Conservation (phyloP, 2,888 invertebrate genomes). For the Salticus scenicus region DNA sequence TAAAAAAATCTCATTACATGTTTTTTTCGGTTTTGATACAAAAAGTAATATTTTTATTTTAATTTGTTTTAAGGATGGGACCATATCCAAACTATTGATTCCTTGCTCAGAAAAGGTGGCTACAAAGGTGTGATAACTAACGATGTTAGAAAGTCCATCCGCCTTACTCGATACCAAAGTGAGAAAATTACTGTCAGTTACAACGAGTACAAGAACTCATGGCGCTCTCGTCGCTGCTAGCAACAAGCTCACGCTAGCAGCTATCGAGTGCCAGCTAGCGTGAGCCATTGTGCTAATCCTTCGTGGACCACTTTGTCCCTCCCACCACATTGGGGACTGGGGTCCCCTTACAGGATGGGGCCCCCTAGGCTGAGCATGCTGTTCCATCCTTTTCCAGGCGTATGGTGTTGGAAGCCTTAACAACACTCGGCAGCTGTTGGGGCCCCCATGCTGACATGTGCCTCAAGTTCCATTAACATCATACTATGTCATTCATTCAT, state of each 20-base stretch:
- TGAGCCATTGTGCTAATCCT: conserved; percentile 48
- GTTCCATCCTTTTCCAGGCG: conserved; percentile 46
- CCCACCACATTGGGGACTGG: conserved; percentile 24
- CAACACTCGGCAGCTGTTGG: conserved; percentile 26
- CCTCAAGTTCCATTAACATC: conserved; percentile 64
- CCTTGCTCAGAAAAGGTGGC: conserved; percentile 96
- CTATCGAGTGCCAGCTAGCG: conserved; percentile 63
- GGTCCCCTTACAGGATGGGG: conserved; percentile 41
- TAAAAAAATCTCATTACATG: too few relatives aligned
- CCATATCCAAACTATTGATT: conserved; percentile 98
- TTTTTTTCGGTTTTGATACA: too few relatives aligned
- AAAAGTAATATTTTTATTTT: too few relatives aligned
- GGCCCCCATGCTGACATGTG: conserved; percentile 43
- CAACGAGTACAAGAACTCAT: conserved; percentile 81
- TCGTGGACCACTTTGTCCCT: conserved; percentile 38
- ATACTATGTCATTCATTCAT: conserved; percentile 58
- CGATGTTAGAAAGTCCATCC: conserved; percentile 90
- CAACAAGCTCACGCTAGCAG: conserved; percentile 68
- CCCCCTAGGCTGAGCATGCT: conserved; percentile 28
- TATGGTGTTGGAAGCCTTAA: conserved; percentile 61
- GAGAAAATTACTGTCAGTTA: conserved; percentile 94
- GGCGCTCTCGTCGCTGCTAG: conserved; percentile 68
- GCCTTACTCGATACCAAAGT: conserved; percentile 96
- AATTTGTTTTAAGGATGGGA: too few relatives aligned
- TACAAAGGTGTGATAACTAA: conserved; percentile 90